These are phyloP conservation scores for Tokudaia tokunoshimensis DNA, from an alignment of 2,797 vertebrate species.

Conservation along the genomic window DNA sequence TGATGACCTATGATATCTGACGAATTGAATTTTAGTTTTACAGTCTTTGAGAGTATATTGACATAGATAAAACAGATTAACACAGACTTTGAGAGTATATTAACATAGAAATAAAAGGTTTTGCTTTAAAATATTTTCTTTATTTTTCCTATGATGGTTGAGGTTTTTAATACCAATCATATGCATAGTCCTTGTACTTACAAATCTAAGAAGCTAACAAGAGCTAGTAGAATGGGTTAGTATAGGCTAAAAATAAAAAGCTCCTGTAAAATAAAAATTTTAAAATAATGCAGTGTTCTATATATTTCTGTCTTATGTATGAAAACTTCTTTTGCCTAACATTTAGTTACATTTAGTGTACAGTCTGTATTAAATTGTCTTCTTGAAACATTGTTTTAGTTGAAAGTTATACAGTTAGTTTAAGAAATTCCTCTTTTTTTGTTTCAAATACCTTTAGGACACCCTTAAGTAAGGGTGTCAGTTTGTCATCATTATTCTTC, in stretches of 20 bases:
- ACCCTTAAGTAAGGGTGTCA: conserved; percentile 56
- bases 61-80: not conserved
- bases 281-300: conserved; percentile 27
- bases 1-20: conserved; percentile 61
- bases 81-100: conserved; percentile 30
- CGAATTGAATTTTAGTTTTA: conserved; percentile 65
- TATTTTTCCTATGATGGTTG: conserved; percentile 13
- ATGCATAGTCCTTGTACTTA: conserved; percentile 39
- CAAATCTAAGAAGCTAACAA: conserved; percentile 16
- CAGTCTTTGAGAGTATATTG: conserved; percentile 14
- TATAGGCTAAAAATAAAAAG: conserved; percentile 55
- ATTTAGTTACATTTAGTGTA: not conserved
- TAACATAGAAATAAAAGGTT: conserved; percentile 13
- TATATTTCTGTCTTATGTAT: conserved; percentile 59
- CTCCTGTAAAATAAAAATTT: conserved; percentile 48
- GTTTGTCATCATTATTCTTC: conserved; percentile 65
- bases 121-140: conserved; percentile 45
- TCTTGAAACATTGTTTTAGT: conserved; percentile 67
- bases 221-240: not conserved
- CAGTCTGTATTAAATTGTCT: conserved; percentile 43
- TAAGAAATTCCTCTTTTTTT: conserved; percentile 64
- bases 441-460: conserved; percentile 64
- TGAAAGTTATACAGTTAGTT: conserved; percentile 69
- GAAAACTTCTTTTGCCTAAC: conserved; percentile 58
- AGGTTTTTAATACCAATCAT: conserved; percentile 17